Conservation (phyloP, 2,888 invertebrate species). For the Lepidocyrtoides sp. region DNA sequence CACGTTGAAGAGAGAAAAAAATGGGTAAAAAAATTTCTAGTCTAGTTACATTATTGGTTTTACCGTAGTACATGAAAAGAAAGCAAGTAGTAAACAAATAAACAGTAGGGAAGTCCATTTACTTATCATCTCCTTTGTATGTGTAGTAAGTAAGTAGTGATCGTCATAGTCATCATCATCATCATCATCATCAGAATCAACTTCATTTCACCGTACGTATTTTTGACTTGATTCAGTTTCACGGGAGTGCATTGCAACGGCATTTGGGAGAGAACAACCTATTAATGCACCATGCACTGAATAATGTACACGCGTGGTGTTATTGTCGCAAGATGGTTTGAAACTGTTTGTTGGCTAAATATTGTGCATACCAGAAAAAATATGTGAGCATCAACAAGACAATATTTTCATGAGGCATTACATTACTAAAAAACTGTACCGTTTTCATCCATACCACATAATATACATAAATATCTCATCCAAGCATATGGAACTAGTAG, state of each 20-base stretch:
- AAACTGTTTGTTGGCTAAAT: slow-evolving; percentile 33
- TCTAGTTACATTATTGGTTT: background rate
- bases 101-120: slow-evolving; percentile 4
- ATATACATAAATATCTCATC: no score
- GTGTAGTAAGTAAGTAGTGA: no score
- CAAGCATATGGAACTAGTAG: slow-evolving; percentile 48
- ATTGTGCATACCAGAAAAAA: slow-evolving; percentile 32
- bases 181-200: slow-evolving; percentile 18
- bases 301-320: background rate
- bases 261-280: background rate
- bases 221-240: background rate
- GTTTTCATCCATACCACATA: background rate
- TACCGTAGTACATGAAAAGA: background rate
- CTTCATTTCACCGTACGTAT: background rate
- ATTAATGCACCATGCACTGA: background rate
- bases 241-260: slow-evolving; percentile 10
- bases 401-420: slow-evolving; percentile 4
- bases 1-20: background rate
- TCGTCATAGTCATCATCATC: background rate
- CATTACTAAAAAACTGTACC: background rate
- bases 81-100: slow-evolving; percentile 58
- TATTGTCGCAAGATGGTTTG: background rate
- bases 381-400: slow-evolving; percentile 27
- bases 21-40: background rate
- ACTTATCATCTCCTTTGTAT: background rate